A percentile compares a stretch with the other conserved stretches of the same genome.
phyloP scores from a whole-genome alignment of 1,140 invertebrate genomes.

The Philaenus spumarius region DNA sequence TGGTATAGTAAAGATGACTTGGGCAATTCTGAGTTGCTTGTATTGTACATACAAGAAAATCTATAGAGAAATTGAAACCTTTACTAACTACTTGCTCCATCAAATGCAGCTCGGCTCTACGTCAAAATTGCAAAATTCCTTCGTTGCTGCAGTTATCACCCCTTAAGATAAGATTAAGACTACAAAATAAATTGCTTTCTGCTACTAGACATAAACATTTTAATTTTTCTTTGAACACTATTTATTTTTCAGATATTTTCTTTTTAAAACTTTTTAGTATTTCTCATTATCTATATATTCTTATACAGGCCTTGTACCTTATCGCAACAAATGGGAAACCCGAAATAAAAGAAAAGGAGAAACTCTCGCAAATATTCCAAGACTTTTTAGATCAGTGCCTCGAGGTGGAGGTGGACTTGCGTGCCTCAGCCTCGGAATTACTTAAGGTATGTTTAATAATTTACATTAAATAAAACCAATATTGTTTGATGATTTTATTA shows the following conservation, averaged over 20 bases:
- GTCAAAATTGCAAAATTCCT: too few species aligned
- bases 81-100: too few species aligned
- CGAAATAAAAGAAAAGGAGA: slow-evolving; percentile 97
- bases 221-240: too few species aligned
- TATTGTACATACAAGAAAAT: too few species aligned
- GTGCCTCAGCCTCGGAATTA: slow-evolving; percentile 83
- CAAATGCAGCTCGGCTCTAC: too few species aligned
- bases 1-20: too few species aligned
- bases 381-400: slow-evolving; percentile 98
- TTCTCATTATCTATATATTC: slow-evolving; percentile 11
- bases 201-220: too few species aligned
- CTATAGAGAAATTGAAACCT: too few species aligned
- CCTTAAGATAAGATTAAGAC: too few species aligned
- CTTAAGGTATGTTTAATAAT: slow-evolving; percentile 60
- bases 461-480: slow-evolving; percentile 1
- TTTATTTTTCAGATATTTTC: background rate
- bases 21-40: too few species aligned
- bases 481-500: background rate
- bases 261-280: slow-evolving; percentile 6
- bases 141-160: too few species aligned
- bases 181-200: too few species aligned
- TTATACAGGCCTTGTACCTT: slow-evolving; percentile 83
- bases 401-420: slow-evolving; percentile 93
- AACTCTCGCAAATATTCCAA: slow-evolving; percentile 91
- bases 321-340: slow-evolving; percentile 99